A percentile compares a stretch with the other conserved stretches of the same genome.
These are phyloP conservation scores for Cebidichthys violaceus DNA, from an alignment of 2,113 vertebrate genomes.

Conservation along the genomic window DNA sequence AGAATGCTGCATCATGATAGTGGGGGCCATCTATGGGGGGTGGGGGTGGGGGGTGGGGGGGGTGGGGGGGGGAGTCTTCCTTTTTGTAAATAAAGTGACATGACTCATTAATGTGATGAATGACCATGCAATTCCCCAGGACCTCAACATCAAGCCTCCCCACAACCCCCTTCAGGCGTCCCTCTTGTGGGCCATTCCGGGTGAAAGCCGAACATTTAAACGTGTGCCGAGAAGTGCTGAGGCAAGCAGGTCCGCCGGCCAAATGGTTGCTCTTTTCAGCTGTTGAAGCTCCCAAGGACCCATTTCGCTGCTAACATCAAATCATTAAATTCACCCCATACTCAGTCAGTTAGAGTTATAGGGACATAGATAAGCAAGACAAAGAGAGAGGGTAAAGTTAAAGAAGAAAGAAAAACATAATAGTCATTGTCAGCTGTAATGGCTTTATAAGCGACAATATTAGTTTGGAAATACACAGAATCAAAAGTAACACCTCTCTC, in stretches of 20 bases:
- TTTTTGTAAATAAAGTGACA: conserved; percentile 77
- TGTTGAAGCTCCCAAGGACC: conserved; percentile 68
- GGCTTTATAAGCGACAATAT: conserved; percentile 57
- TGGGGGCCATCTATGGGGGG: conserved; percentile 23
- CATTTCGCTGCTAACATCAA: conserved; percentile 75
- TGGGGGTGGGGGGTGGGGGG: background rate
- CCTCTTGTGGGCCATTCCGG: conserved; percentile 67
- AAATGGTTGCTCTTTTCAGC: conserved; percentile 70
- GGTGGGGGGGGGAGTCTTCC: conserved; percentile 19
- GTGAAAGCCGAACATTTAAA: conserved; percentile 74
- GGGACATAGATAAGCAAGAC: conserved; percentile 38
- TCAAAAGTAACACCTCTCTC: conserved; percentile 50
- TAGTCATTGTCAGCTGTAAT: conserved; percentile 33
- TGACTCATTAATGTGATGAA: conserved; percentile 81
- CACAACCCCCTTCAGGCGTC: conserved; percentile 31
- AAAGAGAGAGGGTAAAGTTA: conserved; percentile 26
- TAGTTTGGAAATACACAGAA: conserved; percentile 49
- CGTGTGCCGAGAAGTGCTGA: conserved; percentile 75
- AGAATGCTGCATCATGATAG: conserved; percentile 52
- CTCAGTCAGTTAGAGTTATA: conserved; percentile 59
- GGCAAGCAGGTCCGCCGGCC: conserved; percentile 71
- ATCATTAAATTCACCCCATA: conserved; percentile 74
- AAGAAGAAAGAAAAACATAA: conserved; percentile 21
- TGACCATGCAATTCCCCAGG: conserved; percentile 62
- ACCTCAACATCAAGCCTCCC: conserved; percentile 43